Evolutionary conservation across 2,888 invertebrate species (phyloP), one percentile per base, ranked within the genome.

Genomic region (Pristionchus maxplancki): DNA sequence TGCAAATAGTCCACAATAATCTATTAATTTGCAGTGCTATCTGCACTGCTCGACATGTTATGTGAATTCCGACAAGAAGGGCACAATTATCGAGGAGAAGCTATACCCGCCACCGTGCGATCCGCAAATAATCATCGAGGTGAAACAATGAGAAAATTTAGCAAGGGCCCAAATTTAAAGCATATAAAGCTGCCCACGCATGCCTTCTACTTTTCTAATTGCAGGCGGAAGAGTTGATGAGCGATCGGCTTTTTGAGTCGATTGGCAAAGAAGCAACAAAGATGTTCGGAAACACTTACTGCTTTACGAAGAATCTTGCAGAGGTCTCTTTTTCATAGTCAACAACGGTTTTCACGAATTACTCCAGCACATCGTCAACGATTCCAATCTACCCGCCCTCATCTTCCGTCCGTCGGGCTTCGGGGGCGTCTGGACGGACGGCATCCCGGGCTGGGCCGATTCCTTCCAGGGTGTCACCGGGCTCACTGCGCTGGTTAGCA

Each of bases 121-220:
- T n/a, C 78, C 78, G 5, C 48, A 48, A 24, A 78, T 48, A 17
- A 28, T 78, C 13, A 78, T 78, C 5, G 78, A 78, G 44, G 78
- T 85, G 11, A 89, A n/a, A n/a, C n/a, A n/a, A n/a, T n/a, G n/a
- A n/a, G n/a, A n/a, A n/a, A n/a, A n/a, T n/a, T n/a, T n/a, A n/a
- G n/a, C n/a, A n/a, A 93, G 64, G 5, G 74, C 9, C 9, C 44
- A 44, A 20, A 74, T 20, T 5, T 40, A 3, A 3, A 74, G 34
- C 74, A 40, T 1, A n/a, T 74, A 4, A 3, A 13, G 11, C 31
- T 2, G 5, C 8, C 34, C 3, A 15, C 11, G 2, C 1, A 11
- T 15, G 34, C 1, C 15, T 31, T 4, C 11, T 2, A 4, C 28
- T 28, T 8, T 64, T 8, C 28, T 8, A 8, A 28, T 1, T 74